Base-by-base conservation (phyloP, 2,888 invertebrate genomes). In the Micoletzkya japonica region DNA sequence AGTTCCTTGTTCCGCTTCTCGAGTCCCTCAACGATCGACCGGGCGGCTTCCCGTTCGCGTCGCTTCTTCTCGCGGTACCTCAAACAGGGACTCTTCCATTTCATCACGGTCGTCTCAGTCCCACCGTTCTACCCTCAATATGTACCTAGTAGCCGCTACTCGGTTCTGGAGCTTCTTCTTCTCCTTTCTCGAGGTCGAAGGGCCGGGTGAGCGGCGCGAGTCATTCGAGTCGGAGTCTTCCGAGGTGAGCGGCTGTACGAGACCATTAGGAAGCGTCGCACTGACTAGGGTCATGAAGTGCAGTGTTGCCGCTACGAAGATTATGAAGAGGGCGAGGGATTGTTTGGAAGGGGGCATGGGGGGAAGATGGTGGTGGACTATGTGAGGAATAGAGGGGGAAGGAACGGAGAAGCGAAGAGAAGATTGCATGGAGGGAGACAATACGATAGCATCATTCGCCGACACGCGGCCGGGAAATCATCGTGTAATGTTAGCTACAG, bases 61-160 rank as follows among this genome's bases (percentile, higher is more conserved):
- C 77, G 71, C 61, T 78, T 80, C 73, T 80, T 80, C 63, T 78
- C 78, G 20, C 78, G 75, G 68, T 78, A 78, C 59, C 73, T 78
- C n/a, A 74, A 73, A 10, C 77, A n/a, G 7, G 17, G 30, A n/a
- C 50, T 17, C 7, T 7, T 10, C 39, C 17, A 26, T 24, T n/a
- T 52, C n/a, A 6, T n/a, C 24, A 17, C 52, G 52, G 14, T 52
- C 6, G 52, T 52, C n/a, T 52, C 52, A n/a, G 14, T 14, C 24
- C 7, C 7, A 6, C 52, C n/a, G 14, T 52, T 52, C 6, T 20
- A 44, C 44, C 20, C 10, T 44, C 39, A 4, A 34, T 17, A 20
- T 39, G 61, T 4, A 68, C 57, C 70, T 59, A 17, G 70, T 60
- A 60, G 70, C 70, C 7, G 70, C 70, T 2, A 57, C 70, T 32